These are phyloP conservation scores for Drosophila prosaltans DNA, from an alignment of 1,140 invertebrate species.

Conservation along the genomic window DNA sequence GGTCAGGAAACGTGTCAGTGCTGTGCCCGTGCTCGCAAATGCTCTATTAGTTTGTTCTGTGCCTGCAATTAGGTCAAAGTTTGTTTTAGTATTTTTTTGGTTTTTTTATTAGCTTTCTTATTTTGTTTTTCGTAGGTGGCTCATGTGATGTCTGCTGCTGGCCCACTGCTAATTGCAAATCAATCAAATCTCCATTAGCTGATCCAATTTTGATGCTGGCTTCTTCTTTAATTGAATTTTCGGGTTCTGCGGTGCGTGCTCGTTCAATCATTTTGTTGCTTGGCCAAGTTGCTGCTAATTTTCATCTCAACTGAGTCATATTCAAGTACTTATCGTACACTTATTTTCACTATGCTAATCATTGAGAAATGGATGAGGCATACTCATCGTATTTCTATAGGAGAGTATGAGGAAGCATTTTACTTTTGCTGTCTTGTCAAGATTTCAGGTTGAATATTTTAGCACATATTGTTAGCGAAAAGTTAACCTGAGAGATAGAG, in stretches of 20 bases:
- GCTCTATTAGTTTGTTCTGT: constrained; percentile 26
- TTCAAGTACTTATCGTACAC: neutral
- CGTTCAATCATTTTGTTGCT: too few species aligned
- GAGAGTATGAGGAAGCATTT: neutral
- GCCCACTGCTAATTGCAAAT: constrained; percentile 68
- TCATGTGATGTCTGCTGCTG: constrained; percentile 62
- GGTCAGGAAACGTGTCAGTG: constrained; percentile 78
- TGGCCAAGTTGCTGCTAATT: constrained; percentile 41
- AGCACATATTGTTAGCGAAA: constrained; percentile 31
- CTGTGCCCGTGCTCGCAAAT: constrained; percentile 61
- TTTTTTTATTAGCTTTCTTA: neutral
- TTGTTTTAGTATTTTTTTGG: constrained; percentile 29
- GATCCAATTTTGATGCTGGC: neutral
- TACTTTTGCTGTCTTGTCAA: neutral
- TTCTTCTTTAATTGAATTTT: constrained; percentile 19
- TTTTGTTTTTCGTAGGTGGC: constrained; percentile 3
- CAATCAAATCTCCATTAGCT: constrained; percentile 69
- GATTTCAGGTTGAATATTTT: constrained; percentile 42
- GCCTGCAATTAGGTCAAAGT: constrained; percentile 73
- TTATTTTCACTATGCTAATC: constrained; percentile 38
- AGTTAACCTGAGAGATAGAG: neutral
- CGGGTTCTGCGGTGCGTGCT: constrained; percentile 10
- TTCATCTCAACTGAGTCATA: constrained; percentile 61
- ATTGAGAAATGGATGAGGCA: constrained; percentile 9
- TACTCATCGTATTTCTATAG: neutral